A percentile compares a stretch with the other conserved stretches of the same genome.
phyloP scores from a whole-genome alignment of 2,888 invertebrate genomes.

The Branchipolynoe longqiensis region DNA sequence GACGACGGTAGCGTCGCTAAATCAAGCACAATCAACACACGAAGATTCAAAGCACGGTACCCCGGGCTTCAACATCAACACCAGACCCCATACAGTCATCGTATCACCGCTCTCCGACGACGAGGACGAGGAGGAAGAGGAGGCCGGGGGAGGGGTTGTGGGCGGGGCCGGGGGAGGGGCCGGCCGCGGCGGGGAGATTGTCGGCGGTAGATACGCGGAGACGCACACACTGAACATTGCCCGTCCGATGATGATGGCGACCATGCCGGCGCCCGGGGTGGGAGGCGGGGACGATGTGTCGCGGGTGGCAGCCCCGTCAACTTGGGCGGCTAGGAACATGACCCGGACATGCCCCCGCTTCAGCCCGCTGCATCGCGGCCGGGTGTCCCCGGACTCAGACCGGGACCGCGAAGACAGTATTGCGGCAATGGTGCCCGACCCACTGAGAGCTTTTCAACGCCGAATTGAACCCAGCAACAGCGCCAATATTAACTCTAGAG shows the following conservation, averaged over 20 bases:
- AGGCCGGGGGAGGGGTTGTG: neutral
- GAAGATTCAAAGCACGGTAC: neutral
- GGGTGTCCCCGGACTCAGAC: neutral
- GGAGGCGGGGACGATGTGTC: too few relatives aligned
- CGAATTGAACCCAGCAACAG: too few relatives aligned
- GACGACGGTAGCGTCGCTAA: too few relatives aligned
- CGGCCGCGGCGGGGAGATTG: too few relatives aligned
- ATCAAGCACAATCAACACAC: neutral
- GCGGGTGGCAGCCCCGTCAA: too few relatives aligned
- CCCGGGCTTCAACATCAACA: neutral
- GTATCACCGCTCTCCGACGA: conserved; percentile 46
- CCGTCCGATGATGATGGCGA: too few relatives aligned
- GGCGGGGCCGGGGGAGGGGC: neutral
- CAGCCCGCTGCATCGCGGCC: neutral
- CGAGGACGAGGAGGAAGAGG: conserved; percentile 4
- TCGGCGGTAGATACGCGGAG: too few relatives aligned
- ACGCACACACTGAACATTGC: too few relatives aligned
- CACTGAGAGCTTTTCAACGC: too few relatives aligned
- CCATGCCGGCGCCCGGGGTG: too few relatives aligned
- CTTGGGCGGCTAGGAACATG: neutral
- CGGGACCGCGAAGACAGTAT: neutral
- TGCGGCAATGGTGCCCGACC: neutral
- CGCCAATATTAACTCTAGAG: too few relatives aligned
- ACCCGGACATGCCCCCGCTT: too few relatives aligned
- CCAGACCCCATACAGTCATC: conserved; percentile 39